Conservation (phyloP, 1,140 invertebrate species). For the Batillaria attramentaria region DNA sequence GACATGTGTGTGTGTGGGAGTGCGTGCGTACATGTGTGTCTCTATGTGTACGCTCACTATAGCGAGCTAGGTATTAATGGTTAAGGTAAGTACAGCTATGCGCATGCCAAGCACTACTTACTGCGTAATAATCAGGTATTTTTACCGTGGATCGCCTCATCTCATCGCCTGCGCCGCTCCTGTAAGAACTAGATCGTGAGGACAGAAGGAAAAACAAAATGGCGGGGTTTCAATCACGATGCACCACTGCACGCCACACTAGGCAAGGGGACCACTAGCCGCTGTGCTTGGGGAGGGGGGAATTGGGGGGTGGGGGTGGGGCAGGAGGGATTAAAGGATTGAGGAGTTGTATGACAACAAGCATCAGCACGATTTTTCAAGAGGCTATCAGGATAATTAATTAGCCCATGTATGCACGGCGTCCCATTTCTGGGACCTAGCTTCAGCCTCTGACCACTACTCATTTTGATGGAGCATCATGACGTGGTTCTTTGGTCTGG, state of each 20-base stretch:
- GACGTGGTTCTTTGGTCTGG: too few species aligned
- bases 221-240: constrained; percentile 5
- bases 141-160: constrained; percentile 13
- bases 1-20: too few species aligned
- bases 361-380: not conserved
- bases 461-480: not conserved
- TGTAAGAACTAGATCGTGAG: constrained; percentile 27
- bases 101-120: constrained; percentile 16
- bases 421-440: not conserved
- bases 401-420: not conserved
- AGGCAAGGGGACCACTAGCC: not conserved
- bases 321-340: not conserved
- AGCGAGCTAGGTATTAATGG: too few species aligned
- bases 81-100: not conserved
- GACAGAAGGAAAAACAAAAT: not conserved
- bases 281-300: not conserved
- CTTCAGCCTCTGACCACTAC: not conserved
- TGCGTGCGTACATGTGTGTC: too few species aligned
- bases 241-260: constrained; percentile 1
- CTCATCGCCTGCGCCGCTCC: constrained; percentile 20
- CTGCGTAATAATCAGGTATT: constrained; percentile 9
- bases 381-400: not conserved
- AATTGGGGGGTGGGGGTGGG: not conserved
- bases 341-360: not conserved
- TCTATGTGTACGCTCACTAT: too few species aligned